These are phyloP conservation scores for Tribolium castaneum DNA, from an alignment of 1,140 invertebrate species.

Conservation along the genomic window DNA sequence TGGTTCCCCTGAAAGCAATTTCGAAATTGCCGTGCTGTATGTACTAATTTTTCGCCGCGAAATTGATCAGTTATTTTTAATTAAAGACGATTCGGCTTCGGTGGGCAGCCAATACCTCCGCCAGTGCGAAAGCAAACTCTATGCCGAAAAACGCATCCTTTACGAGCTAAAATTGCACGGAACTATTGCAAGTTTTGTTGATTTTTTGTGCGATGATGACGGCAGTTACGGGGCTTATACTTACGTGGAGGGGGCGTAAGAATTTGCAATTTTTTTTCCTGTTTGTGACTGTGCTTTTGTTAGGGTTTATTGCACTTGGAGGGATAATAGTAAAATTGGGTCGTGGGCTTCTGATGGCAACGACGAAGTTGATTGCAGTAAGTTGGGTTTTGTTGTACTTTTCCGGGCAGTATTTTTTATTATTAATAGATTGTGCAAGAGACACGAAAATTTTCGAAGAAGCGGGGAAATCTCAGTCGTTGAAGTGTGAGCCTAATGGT, in stretches of 20 bases:
- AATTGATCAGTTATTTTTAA: background rate
- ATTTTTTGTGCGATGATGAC: conserved; percentile 69
- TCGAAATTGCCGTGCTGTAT: conserved; percentile 70
- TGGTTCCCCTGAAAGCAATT: conserved; percentile 68
- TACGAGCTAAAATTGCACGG: conserved; percentile 67
- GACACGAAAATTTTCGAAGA: conserved; percentile 66
- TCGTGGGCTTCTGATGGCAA: conserved; percentile 63
- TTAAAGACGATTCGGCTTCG: background rate
- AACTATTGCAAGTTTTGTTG: conserved; percentile 63
- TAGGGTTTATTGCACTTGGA: conserved; percentile 68
- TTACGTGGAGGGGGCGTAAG: conserved; percentile 66
- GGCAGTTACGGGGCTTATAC: conserved; percentile 70
- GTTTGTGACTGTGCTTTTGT: conserved; percentile 52
- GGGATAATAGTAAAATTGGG: conserved; percentile 66
- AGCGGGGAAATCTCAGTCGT: conserved; percentile 62
- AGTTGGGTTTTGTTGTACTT: conserved; percentile 57
- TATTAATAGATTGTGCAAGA: conserved; percentile 67
- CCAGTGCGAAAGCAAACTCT: conserved; percentile 69
- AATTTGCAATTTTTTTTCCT: conserved; percentile 14
- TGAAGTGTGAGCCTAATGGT: conserved; percentile 65
- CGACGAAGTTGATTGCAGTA: conserved; percentile 68
- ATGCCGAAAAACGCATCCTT: conserved; percentile 64
- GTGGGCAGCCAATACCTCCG: conserved; percentile 68
- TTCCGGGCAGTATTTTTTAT: conserved; percentile 15
- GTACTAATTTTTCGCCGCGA: conserved; percentile 50